A percentile compares a stretch with the other conserved stretches of the same genome.
Evolutionary conservation across 2,888 invertebrate species (phyloP).

Genomic region (Chesias legatella): DNA sequence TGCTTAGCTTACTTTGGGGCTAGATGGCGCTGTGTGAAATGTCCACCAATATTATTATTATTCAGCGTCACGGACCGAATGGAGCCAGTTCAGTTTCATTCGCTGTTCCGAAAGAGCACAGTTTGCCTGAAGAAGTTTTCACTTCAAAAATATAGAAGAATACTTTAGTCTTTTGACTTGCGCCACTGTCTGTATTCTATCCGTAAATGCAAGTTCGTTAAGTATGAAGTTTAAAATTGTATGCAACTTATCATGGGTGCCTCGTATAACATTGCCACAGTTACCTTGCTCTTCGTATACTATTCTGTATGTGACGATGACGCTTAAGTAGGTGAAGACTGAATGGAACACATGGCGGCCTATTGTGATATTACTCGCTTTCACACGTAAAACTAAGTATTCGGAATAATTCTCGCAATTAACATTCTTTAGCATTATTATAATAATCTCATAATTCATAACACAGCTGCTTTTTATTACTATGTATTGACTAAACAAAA

Average conservation of each 20-base stretch:
- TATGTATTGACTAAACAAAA: constrained; percentile 25
- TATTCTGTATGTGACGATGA: constrained; percentile 24
- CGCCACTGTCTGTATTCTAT: constrained; percentile 19
- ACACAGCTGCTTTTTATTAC: constrained; percentile 21
- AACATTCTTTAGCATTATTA: constrained; percentile 28
- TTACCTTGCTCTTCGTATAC: constrained; percentile 39
- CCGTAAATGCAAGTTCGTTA: constrained; percentile 35
- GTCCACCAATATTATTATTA: too few relatives aligned
- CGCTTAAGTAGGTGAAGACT: constrained; percentile 34
- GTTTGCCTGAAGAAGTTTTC: too few relatives aligned
- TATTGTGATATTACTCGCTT: constrained; percentile 36
- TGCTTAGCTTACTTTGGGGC: too few relatives aligned
- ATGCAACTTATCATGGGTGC: constrained; percentile 12
- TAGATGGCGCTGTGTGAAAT: too few relatives aligned
- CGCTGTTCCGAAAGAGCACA: too few relatives aligned
- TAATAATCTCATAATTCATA: constrained; percentile 26
- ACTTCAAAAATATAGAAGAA: too few relatives aligned
- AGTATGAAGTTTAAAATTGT: constrained; percentile 23
- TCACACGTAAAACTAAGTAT: constrained; percentile 39
- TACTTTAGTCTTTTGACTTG: constrained; percentile 3
- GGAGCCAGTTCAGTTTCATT: too few relatives aligned
- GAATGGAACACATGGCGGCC: constrained; percentile 25
- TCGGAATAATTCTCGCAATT: constrained; percentile 33
- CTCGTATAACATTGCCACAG: constrained; percentile 5
- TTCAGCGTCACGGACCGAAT: too few relatives aligned